Conservation (phyloP, 2,888 invertebrate genomes). For the Hedya salicella region DNA sequence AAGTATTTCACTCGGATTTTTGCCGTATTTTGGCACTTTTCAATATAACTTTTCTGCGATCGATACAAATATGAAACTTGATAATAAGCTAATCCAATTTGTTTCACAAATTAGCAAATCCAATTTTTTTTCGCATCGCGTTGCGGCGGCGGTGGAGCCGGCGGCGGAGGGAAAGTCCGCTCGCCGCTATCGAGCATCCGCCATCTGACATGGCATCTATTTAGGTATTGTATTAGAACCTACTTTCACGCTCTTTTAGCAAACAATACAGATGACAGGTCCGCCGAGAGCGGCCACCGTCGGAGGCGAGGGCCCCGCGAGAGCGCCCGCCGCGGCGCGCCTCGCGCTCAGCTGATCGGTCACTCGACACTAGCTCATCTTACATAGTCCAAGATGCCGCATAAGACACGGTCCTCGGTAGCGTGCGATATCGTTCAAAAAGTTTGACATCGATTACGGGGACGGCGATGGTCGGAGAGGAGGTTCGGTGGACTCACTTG, state of each 20-base stretch:
- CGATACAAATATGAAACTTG: background rate
- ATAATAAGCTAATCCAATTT: too few relatives aligned
- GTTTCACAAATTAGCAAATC: background rate
- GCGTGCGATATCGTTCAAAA: too few relatives aligned
- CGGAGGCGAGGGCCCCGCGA: too few relatives aligned
- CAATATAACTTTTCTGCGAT: too few relatives aligned
- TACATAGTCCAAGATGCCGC: too few relatives aligned
- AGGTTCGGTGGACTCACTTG: slow-evolving; percentile 25
- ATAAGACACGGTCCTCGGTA: too few relatives aligned
- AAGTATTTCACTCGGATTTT: too few relatives aligned
- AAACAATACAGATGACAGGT: background rate
- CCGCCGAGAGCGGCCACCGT: too few relatives aligned
- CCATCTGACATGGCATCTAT: background rate
- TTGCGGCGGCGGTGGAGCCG: background rate
- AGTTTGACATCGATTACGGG: too few relatives aligned
- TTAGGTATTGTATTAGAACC: background rate
- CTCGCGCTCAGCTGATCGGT: background rate
- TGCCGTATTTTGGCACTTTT: too few relatives aligned
- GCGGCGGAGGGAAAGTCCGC: background rate
- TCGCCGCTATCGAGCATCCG: background rate
- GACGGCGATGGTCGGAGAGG: too few relatives aligned
- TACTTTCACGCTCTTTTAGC: background rate
- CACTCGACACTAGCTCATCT: too few relatives aligned
- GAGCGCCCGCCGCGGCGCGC: background rate
- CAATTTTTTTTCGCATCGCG: background rate